A percentile compares a stretch with the other conserved stretches of the same genome.
Evolutionary conservation across 2,888 invertebrate genomes (phyloP).

Genomic region (Blastobasis lacticolella): DNA sequence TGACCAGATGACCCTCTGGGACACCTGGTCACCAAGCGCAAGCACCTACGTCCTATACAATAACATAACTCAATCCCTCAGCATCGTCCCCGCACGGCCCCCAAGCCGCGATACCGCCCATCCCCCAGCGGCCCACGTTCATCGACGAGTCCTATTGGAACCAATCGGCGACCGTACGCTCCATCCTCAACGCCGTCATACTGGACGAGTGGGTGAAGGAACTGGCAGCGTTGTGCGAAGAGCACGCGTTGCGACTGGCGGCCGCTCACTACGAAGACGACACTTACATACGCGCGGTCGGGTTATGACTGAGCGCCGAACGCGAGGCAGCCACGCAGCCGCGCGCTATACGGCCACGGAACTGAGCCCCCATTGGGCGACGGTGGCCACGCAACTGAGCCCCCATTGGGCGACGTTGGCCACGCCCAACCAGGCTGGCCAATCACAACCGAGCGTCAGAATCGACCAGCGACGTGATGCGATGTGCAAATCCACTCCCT

Average conservation of each 20-base stretch:
- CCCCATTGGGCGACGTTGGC: too few species aligned
- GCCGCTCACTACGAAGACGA: conserved; percentile 50
- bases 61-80: conserved; percentile 4
- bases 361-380: too few species aligned
- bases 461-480: too few species aligned
- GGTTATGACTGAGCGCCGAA: conserved; percentile 59
- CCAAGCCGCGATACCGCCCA: conserved; percentile 14
- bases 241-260: conserved; percentile 82
- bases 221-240: conserved; percentile 93
- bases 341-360: too few species aligned
- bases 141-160: conserved; percentile 64
- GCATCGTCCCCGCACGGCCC: conserved; percentile 23
- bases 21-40: too few species aligned
- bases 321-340: conserved; percentile 27
- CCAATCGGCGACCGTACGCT: conserved; percentile 54
- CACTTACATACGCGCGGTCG: conserved; percentile 46
- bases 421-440: too few species aligned
- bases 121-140: conserved; percentile 43
- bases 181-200: conserved; percentile 81
- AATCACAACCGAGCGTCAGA: too few species aligned
- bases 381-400: too few species aligned
- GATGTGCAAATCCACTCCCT: too few species aligned
- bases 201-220: conserved; percentile 97
- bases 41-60: too few species aligned
- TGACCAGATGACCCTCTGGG: too few species aligned